Evolutionary conservation across 2,888 invertebrate genomes (phyloP).

Genomic region (Ceramica pisi): DNA sequence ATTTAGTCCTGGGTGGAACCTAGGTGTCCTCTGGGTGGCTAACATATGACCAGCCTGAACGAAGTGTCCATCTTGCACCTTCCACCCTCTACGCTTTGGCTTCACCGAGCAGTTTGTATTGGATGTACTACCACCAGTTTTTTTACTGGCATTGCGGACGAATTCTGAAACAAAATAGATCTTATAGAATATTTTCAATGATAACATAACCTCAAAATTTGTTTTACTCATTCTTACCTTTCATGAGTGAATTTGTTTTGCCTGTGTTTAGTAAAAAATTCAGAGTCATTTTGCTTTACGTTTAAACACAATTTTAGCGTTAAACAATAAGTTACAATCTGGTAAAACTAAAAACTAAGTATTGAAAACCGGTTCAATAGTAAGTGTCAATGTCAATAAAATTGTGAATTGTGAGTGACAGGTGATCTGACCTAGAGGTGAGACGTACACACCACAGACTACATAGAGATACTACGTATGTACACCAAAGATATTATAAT

Average conservation of each 20-base stretch:
- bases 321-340: neutral
- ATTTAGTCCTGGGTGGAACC: conserved; percentile 96
- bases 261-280: conserved; percentile 60
- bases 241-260: conserved; percentile 66
- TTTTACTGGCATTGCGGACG: conserved; percentile 92
- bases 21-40: conserved; percentile 92
- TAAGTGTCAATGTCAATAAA: no score
- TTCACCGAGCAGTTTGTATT: conserved; percentile 92
- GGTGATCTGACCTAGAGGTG: no score
- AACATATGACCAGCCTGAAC: conserved; percentile 93
- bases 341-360: neutral
- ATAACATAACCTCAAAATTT: conserved; percentile 51
- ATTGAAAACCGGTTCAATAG: no score
- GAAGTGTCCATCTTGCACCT: conserved; percentile 93
- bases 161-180: conserved; percentile 56
- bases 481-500: no score
- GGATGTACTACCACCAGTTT: conserved; percentile 93
- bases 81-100: conserved; percentile 95
- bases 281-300: conserved; percentile 67
- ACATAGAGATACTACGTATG: no score
- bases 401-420: no score
- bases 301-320: neutral
- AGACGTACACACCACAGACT: no score
- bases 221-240: conserved; percentile 63
- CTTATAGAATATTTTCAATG: neutral